These are phyloP conservation scores for Apantesis nais DNA, from an alignment of 2,888 invertebrate species.

Conservation along the genomic window DNA sequence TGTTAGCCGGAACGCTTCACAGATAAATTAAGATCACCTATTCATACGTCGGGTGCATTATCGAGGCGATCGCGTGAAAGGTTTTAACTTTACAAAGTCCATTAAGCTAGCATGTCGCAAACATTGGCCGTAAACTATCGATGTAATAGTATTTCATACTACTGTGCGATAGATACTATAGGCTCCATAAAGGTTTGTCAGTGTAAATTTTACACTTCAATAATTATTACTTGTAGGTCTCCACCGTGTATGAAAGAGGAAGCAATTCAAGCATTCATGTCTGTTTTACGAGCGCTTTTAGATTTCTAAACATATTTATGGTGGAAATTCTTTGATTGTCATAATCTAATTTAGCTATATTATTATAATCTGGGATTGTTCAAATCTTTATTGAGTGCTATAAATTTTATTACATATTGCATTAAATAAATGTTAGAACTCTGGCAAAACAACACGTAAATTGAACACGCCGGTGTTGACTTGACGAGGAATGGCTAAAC, in stretches of 20 bases:
- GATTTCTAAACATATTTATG: slow-evolving; percentile 70
- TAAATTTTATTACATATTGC: slow-evolving; percentile 26
- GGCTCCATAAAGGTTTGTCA: slow-evolving; percentile 68
- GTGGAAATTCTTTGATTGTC: slow-evolving; percentile 58
- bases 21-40: slow-evolving; percentile 83
- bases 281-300: slow-evolving; percentile 70
- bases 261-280: slow-evolving; percentile 71
- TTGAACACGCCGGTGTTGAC: not conserved
- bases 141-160: slow-evolving; percentile 55
- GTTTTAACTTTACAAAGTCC: slow-evolving; percentile 73
- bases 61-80: slow-evolving; percentile 73
- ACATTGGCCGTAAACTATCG: slow-evolving; percentile 68
- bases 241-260: slow-evolving; percentile 65
- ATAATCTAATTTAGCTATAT: slow-evolving; percentile 51
- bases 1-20: slow-evolving; percentile 77
- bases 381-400: slow-evolving; percentile 26
- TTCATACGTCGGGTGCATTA: slow-evolving; percentile 79
- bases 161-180: slow-evolving; percentile 45
- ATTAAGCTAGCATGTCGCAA: slow-evolving; percentile 75
- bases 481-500: not conserved
- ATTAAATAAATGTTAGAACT: slow-evolving; percentile 17
- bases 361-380: slow-evolving; percentile 36
- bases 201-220: slow-evolving; percentile 75
- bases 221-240: slow-evolving; percentile 68
- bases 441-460: slow-evolving; percentile 1